A percentile compares a stretch with the other conserved stretches of the same genome.
These are phyloP conservation scores for Isotomurus palustris DNA, from an alignment of 2,888 invertebrate species.

Conservation along the genomic window DNA sequence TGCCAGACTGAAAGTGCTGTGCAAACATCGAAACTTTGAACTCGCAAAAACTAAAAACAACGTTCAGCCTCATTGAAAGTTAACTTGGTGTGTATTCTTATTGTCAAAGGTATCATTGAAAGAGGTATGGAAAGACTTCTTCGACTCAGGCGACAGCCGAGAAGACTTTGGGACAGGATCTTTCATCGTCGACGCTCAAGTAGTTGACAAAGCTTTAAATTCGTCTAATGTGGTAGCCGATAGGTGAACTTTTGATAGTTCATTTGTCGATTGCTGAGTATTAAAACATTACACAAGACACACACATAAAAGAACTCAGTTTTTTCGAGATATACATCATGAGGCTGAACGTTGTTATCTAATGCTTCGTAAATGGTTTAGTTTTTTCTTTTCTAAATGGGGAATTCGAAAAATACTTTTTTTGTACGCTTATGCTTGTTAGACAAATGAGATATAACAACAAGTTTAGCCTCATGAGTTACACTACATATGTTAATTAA, in stretches of 20 bases:
- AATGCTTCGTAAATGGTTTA: background rate
- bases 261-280: too few species aligned
- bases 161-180: constrained; percentile 21
- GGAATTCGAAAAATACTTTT: background rate
- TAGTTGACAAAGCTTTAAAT: background rate
- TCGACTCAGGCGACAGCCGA: constrained; percentile 26
- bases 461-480: background rate
- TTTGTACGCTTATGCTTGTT: background rate
- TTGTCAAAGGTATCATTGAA: background rate
- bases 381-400: background rate
- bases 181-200: constrained; percentile 20
- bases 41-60: background rate
- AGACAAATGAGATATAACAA: too few species aligned
- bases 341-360: constrained; percentile 6
- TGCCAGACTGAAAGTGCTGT: too few species aligned
- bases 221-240: too few species aligned
- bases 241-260: too few species aligned
- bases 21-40: background rate
- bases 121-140: constrained; percentile 31
- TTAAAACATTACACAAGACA: too few species aligned
- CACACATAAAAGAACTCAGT: too few species aligned
- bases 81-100: background rate
- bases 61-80: constrained; percentile 4
- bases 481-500: too few species aligned
- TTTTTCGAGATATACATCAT: too few species aligned